A percentile compares a stretch with the other conserved stretches of the same genome.
phyloP scores from a whole-genome alignment of 1,140 invertebrate species.

The Zophobas atratus region DNA sequence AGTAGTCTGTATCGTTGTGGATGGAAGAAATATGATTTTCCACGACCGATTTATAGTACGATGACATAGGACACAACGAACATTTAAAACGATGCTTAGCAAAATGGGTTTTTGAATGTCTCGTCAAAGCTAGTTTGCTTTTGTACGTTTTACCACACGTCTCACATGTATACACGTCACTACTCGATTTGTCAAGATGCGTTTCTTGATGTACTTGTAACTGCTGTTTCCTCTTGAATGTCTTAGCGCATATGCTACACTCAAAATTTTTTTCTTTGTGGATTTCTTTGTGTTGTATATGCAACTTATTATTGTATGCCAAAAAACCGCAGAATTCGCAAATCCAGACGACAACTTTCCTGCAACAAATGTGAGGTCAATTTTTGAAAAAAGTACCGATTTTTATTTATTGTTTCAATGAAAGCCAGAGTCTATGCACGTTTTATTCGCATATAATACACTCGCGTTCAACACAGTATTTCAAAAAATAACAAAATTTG shows the following conservation, averaged over 20 bases:
- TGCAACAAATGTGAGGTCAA: too few relatives aligned
- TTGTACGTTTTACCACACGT: too few relatives aligned
- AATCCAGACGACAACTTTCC: too few relatives aligned
- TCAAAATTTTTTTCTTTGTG: neutral
- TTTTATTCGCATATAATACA: too few relatives aligned
- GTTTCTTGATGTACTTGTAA: neutral
- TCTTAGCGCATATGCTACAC: neutral
- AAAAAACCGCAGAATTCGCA: neutral
- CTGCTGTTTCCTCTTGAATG: neutral
- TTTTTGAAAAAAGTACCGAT: too few relatives aligned
- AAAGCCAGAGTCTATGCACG: too few relatives aligned
- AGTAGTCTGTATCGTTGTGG: constrained; percentile 57
- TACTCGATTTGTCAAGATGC: neutral
- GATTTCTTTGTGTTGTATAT: neutral
- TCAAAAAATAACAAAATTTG: too few relatives aligned
- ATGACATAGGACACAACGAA: constrained; percentile 47
- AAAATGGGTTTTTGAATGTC: too few relatives aligned
- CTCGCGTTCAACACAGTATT: too few relatives aligned
- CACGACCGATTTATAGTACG: constrained; percentile 49
- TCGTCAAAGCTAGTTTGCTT: too few relatives aligned
- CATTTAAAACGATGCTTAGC: constrained; percentile 14
- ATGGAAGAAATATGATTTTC: neutral
- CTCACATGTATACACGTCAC: too few relatives aligned
- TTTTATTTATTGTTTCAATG: too few relatives aligned
- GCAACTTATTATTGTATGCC: neutral